Evolutionary conservation across 2,888 invertebrate genomes (phyloP), one percentile per base, ranked within the genome.

Genomic region (Diaperis boleti): DNA sequence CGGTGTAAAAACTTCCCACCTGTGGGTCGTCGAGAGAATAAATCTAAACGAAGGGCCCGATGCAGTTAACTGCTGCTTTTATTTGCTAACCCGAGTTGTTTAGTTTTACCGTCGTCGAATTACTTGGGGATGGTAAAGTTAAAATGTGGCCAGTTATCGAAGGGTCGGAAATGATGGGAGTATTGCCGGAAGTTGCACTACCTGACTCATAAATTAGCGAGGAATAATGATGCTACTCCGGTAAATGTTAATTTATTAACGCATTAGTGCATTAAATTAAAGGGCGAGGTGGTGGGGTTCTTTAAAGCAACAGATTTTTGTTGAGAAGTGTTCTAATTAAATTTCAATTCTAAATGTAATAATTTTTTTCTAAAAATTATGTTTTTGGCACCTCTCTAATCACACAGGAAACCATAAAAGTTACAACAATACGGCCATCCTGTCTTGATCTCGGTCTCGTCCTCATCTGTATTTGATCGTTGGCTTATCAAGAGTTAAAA

Each of bases 1-100:
- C 22, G 39, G 10, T 37, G 45, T 20, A 56, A 56, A 56, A 56
- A 56, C 44, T 45, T 14, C 45, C 56, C 56, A 56, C 56, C 44
- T 56, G 42, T 54, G 26, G 5, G 26, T 15, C n/a, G 42, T 54
- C 8, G 6, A 33, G 6, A 1, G 18, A 35, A 56, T 56, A 56
- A 56, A 56, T 56, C 45, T 56, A 45, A 37, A 20, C 11, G 33
- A 5, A n/a, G 15, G 13, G 13, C 31, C 11, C 18, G 49, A 31
- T 10, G 52, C 14, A 14, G 52, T 39, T 52, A 37, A 39, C 37
- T 8, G 20, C 11, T 22, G 35, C 15, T 52, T 35, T 35, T 50
- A 35, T 47, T n/a, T 39, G 10, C 8, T 31, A 15, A 8, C 26
- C 10, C n/a, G 17, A 50, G 49, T 50, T 18, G 49, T 50, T 52